Evolutionary conservation across 2,113 vertebrate genomes (phyloP), one percentile per base, ranked within the genome.

Genomic region (Mystacornis crossleyi): DNA sequence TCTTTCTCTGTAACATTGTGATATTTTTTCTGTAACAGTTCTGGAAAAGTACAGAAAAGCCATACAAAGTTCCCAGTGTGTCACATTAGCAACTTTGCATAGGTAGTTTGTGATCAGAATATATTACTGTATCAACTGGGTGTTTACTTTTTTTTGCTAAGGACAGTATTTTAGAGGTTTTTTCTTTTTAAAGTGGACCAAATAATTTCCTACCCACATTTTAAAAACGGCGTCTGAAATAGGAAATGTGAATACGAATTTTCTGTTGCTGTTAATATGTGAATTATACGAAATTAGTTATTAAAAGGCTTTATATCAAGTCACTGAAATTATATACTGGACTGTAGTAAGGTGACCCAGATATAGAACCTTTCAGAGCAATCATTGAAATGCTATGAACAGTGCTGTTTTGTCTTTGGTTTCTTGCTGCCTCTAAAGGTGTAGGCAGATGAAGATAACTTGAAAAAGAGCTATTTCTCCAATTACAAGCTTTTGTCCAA

Each of bases 401-500:
- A 98, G 97, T 97, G 43, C 97, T 93, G 98, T 96, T 95, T 97
- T 98, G 98, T 98, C 95, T 97, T 95, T 95, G 85, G 66, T 79
- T 96, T 93, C 93, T 92, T 81, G 85, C 95, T 97, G 94, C 90
- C 92, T 98, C 91, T 96, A 96, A 97, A 97, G 96, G 95, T 98
- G 97, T 97, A 97, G 96, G 97, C 81, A 97, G 97, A 97, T 97
- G 97, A 95, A 98, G 98, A 98, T 97, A 97, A 98, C 96, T 97
- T 95, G 96, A 79, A 96, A 61, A 66, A 96, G 96, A 95, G 96
- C 91, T 92, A 57, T 97, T 97, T 98, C 98, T 98, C 98, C 94
- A 96, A 80, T 98, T 98, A 97, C 98, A 93, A 97, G 97, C 95
- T 96, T 98, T 98, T 98, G 97, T 98, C 92, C 97, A 95, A 91